Conservation (phyloP, 2,888 invertebrate species). For the Acleris sparsana region DNA sequence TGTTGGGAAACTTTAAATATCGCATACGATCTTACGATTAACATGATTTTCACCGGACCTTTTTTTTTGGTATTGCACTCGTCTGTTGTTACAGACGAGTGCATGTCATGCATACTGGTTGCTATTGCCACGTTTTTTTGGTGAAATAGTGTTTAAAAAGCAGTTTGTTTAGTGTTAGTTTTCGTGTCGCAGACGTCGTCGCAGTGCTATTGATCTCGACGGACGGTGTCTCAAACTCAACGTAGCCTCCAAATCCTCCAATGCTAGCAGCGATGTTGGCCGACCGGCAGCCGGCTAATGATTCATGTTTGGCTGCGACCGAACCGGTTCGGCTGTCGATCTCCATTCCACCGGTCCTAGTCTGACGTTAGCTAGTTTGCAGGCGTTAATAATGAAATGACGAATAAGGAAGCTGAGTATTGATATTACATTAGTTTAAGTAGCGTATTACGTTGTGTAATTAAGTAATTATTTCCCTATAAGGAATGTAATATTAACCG, state of each 20-base stretch:
- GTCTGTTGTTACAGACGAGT: not conserved
- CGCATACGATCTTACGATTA: not conserved
- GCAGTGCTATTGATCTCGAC: constrained; percentile 6
- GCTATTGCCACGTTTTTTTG: constrained; percentile 4
- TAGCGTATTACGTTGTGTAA: no score
- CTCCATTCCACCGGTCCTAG: constrained; percentile 19
- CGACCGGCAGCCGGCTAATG: constrained; percentile 23
- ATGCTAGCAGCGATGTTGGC: constrained; percentile 22
- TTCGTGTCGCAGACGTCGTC: no score
- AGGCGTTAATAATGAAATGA: not conserved
- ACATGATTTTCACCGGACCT: not conserved
- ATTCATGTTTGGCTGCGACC: constrained; percentile 28
- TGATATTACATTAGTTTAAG: no score
- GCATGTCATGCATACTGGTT: not conserved
- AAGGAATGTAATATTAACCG: no score
- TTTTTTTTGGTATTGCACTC: not conserved
- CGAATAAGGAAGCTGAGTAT: not conserved
- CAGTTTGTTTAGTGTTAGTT: not conserved
- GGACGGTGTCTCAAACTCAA: constrained; percentile 19
- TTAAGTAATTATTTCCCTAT: no score
- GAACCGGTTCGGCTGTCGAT: constrained; percentile 28
- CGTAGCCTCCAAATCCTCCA: constrained; percentile 5
- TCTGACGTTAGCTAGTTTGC: constrained; percentile 1
- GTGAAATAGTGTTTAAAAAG: constrained; percentile 9
- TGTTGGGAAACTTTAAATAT: not conserved